Evolutionary conservation across 2,888 invertebrate species (phyloP).

Genomic region (Dasypogon diadema): DNA sequence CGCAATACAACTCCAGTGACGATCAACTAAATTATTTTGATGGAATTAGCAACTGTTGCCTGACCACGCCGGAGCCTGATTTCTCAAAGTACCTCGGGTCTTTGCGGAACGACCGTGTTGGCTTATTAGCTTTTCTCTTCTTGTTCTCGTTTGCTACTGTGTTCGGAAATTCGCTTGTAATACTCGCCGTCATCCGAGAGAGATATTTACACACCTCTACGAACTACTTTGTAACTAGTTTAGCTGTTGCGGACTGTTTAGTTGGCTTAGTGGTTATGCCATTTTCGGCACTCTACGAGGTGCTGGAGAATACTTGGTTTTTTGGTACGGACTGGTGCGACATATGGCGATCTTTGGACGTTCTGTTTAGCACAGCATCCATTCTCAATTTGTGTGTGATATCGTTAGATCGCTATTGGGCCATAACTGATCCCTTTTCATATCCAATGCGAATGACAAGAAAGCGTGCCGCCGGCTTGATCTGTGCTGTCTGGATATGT

Average conservation of each 20-base stretch:
- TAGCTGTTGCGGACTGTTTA: conserved; percentile 96
- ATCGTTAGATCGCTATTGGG: conserved; percentile 97
- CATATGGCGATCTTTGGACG: conserved; percentile 96
- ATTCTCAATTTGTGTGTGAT: conserved; percentile 98
- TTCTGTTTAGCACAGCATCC: conserved; percentile 96
- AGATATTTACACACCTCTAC: conserved; percentile 96
- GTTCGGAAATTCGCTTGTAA: conserved; percentile 94
- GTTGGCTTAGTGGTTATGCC: conserved; percentile 99
- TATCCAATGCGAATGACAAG: conserved; percentile 96
- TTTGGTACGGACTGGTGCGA: conserved; percentile 98
- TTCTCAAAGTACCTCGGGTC: conserved; percentile 67
- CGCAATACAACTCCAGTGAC: conserved; percentile 66
- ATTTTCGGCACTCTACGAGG: conserved; percentile 91
- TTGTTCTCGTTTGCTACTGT: conserved; percentile 93
- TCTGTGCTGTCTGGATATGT: conserved; percentile 96
- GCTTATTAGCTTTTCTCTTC: conserved; percentile 84
- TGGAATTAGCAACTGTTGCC: conserved; percentile 57
- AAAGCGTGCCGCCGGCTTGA: conserved; percentile 85
- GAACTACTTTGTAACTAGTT: conserved; percentile 96
- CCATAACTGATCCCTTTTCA: conserved; percentile 97
- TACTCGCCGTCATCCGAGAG: conserved; percentile 92
- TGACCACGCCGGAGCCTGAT: conserved; percentile 63
- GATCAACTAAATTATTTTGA: conserved; percentile 66
- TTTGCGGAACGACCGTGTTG: conserved; percentile 78
- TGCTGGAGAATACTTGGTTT: conserved; percentile 90